Base-by-base conservation (phyloP, 1,140 invertebrate species). In the Berghia stephanieae region DNA sequence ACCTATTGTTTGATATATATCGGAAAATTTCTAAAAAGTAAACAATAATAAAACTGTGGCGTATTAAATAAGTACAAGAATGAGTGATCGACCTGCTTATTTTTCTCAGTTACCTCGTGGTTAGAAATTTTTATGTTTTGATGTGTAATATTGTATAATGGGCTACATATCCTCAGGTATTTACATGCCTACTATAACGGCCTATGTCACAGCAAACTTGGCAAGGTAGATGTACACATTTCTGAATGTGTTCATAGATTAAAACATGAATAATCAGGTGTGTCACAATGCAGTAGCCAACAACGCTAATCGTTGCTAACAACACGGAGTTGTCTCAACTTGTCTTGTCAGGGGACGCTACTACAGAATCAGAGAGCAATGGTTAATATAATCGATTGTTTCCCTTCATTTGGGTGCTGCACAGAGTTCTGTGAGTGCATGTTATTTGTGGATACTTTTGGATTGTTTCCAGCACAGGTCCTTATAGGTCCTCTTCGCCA, bases 231-330 rank as follows among this genome's bases (percentile, higher is more conserved):
- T 38, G 5, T 31, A 68, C 10, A 68, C 13, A 6, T 36, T 42
- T 13, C 34, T 10, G n/a, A n/a, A n/a, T n/a, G n/a, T n/a, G n/a
- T n/a, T n/a, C n/a, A n/a, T n/a, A n/a, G n/a, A n/a, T 13, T 68
- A 13, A 38, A 38, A 36, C 27, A 36, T 36, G 10, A 68, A 68
- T 40, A 4, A 31, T 6, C 10, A 10, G 4, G 66, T 36, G 36
- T 13, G 40, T 6, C 13, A n/a, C 66, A 42, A 27, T 71, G 4
- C 3, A 38, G 69, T 71, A 49, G 43, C 69, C 52, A 71, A 49
- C 43, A 42, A 71, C 69, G 69, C 69, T 34, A n/a, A 36, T 49
- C 8, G 69, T 71, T 71, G 69, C 69, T 71, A 71, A 71, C 69
- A 49, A 71, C 43, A 49, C 1, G n/a, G 69, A 71, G 43, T 49